Base-by-base conservation (phyloP, 2,888 invertebrate genomes). In the Tiliacea citrago region DNA sequence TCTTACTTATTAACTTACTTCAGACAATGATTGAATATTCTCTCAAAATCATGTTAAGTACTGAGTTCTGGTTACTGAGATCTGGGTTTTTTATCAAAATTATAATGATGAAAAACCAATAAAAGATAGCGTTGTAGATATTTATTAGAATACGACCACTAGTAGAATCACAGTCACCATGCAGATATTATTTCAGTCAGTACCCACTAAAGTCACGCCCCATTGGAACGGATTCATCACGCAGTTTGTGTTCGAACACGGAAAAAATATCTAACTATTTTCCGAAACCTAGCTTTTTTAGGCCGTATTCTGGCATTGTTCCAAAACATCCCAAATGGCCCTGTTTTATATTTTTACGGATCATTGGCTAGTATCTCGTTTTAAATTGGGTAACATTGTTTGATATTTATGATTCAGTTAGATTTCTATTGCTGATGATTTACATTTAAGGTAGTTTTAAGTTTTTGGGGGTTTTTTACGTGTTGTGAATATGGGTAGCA, bases 261-360 rank as follows among this genome's bases (percentile, higher is more conserved):
- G 61, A 70, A 68, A 55, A 74, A 72, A 67, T 58, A 69, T 55
- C 57, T 0, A 45, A 45, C 49, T 42, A 67, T 72, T 70, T 81
- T 45, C 6, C 24, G 18, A 63, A 67, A 71, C 62, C 68, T 55
- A 73, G 68, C 62, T 47, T 75, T 79, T 83, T 82, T 63, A 62
- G 57, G 45, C 49, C 39, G 62, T 9, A 53, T 73, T 79, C 60
- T 86, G 82, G 85, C 76, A 63, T 65, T 70, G 77, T 68, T 68
- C 84, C 82, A 84, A 84, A 86, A 68, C 68, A 13, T 42, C 53
- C 71, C 53, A 68, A 79, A 85, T 70, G 55, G 71, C 18, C n/a
- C 74, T 68, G 67, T 76, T 79, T 80, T 75, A 62, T 73, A 76
- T 82, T 85, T 82, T 71, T 71, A 76, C 73, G 75, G 68, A 65